These are phyloP conservation scores for Xenopus laevis DNA, from an alignment of 2,113 vertebrate species.

Conservation along the genomic window DNA sequence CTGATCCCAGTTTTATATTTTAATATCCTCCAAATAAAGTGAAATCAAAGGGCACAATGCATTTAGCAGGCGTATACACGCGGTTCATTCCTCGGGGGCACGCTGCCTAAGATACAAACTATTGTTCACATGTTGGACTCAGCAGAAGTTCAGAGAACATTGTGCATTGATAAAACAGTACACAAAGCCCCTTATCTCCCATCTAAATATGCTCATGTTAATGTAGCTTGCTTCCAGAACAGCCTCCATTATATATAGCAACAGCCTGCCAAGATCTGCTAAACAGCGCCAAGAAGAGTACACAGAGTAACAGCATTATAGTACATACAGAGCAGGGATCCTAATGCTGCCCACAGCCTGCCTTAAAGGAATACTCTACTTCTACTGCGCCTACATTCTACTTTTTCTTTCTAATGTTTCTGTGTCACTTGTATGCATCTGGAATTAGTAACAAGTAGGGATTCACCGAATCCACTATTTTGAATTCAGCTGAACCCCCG, in stretches of 20 bases:
- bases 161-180: constrained; percentile 14
- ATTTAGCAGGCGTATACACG: neutral
- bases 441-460: no score
- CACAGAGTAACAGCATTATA: constrained; percentile 24
- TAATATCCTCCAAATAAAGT: constrained; percentile 1
- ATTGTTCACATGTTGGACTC: constrained; percentile 13
- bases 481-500: no score
- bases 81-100: neutral
- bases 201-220: constrained; percentile 34
- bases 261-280: constrained; percentile 21
- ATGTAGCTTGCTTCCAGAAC: constrained; percentile 25
- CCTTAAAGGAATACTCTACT: neutral
- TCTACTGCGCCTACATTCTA: no score
- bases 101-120: neutral
- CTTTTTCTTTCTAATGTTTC: no score
- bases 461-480: no score
- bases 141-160: constrained; percentile 34
- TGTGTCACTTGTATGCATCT: no score
- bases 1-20: neutral
- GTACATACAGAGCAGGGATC: constrained; percentile 20
- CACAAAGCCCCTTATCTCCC: constrained; percentile 27
- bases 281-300: constrained; percentile 33
- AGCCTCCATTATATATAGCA: constrained; percentile 27
- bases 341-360: neutral
- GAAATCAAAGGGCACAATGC: neutral